A percentile compares a stretch with the other conserved stretches of the same genome.
Conservation (phyloP, 2,888 invertebrate genomes). For the Rhyacophila evoluta region DNA sequence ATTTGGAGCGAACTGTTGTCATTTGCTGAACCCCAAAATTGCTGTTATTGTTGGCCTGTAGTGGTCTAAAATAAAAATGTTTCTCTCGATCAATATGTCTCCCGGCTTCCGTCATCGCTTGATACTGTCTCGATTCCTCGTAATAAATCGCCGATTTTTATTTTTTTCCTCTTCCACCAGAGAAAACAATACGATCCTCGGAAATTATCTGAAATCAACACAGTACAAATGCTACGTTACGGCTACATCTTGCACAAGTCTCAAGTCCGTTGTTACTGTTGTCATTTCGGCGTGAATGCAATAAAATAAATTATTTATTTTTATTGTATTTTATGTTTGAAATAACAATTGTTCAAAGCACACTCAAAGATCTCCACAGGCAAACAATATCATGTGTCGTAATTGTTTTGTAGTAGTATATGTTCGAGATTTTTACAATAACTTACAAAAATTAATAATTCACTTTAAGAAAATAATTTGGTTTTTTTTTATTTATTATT, state of each 20-base stretch:
- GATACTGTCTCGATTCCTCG: conserved; percentile 16
- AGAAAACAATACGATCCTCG: conserved; percentile 11
- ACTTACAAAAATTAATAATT: not conserved
- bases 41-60: conserved; percentile 22
- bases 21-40: conserved; percentile 22
- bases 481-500: not conserved
- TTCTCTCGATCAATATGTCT: not conserved
- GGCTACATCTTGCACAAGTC: conserved; percentile 18
- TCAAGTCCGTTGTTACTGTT: not conserved
- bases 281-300: not conserved
- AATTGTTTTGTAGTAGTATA: conserved; percentile 6
- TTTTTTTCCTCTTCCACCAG: not conserved
- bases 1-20: not conserved
- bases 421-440: not conserved
- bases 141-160: not conserved
- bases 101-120: conserved; percentile 18
- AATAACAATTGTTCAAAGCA: not conserved
- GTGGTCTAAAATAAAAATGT: conserved; percentile 13
- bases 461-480: not conserved
- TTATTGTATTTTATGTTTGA: not conserved
- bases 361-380: conserved; percentile 8
- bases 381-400: conserved; percentile 21
- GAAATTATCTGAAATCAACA: not conserved
- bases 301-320: not conserved
- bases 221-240: conserved; percentile 17